Conservation (phyloP, 2,888 invertebrate species). For the Drosophila atripex region DNA sequence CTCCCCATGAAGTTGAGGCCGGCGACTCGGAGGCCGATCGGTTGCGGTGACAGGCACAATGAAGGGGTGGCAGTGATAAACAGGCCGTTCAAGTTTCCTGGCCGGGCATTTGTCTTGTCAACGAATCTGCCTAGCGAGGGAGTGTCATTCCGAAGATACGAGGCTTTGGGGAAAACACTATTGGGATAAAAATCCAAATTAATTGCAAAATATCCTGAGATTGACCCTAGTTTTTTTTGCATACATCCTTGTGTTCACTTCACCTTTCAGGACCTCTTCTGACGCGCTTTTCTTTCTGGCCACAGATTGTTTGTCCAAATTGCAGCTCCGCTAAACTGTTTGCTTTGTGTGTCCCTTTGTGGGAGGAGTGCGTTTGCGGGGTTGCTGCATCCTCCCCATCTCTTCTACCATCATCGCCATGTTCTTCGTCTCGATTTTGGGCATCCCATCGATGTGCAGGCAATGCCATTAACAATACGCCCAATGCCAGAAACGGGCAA, state of each 20-base stretch:
- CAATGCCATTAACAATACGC: conserved; percentile 77
- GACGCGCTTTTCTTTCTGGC: conserved; percentile 27
- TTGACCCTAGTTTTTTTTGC: not conserved
- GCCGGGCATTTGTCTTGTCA: conserved; percentile 1
- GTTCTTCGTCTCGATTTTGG: conserved; percentile 9
- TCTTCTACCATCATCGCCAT: conserved; percentile 3
- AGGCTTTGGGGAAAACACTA: not conserved
- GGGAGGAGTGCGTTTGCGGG: conserved; percentile 17
- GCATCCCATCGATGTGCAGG: conserved; percentile 47
- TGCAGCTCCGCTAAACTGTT: conserved; percentile 78
- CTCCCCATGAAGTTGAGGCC: conserved; percentile 21
- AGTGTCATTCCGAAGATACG: not conserved
- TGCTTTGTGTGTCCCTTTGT: conserved; percentile 56
- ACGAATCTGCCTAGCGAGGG: not conserved
- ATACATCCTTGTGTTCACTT: not conserved
- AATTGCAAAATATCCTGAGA: not conserved
- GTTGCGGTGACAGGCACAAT: conserved; percentile 1
- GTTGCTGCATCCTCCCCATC: not conserved
- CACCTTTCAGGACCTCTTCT: not conserved
- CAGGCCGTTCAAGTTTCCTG: conserved; percentile 1
- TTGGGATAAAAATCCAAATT: not conserved
- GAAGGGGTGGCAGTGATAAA: not conserved
- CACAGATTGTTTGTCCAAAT: conserved; percentile 73
- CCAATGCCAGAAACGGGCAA: conserved; percentile 78
- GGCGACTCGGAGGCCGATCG: conserved; percentile 54